These are phyloP conservation scores for Lycia hirtaria DNA, from an alignment of 2,888 invertebrate species.

Conservation along the genomic window DNA sequence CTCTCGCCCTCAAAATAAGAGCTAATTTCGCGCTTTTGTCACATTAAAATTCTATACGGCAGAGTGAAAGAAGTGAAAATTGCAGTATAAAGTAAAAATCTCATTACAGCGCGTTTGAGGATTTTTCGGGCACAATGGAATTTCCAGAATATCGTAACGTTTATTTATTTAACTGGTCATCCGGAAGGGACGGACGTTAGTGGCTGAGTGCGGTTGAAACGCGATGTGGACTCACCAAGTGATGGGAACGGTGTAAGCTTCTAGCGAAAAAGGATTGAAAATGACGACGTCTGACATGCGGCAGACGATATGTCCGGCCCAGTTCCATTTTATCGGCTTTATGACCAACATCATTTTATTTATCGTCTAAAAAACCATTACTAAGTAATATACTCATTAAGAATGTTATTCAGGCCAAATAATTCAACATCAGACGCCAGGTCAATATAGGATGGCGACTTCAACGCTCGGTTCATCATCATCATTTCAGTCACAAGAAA, in stretches of 20 bases:
- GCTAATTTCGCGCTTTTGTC: background rate
- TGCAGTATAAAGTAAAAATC: constrained; percentile 11
- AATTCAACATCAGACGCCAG: no score
- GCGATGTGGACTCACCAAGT: constrained; percentile 4
- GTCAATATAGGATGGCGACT: no score
- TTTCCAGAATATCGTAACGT: constrained; percentile 8
- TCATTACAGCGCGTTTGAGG: constrained; percentile 20
- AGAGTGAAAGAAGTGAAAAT: constrained; percentile 5
- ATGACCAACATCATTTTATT: no score
- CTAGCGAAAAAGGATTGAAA: background rate
- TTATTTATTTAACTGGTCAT: constrained; percentile 20
- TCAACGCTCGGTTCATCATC: no score
- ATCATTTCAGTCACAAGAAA: no score
- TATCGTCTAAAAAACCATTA: no score
- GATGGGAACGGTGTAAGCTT: background rate
- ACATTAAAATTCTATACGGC: constrained; percentile 1
- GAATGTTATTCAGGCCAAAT: no score
- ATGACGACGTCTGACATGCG: no score
- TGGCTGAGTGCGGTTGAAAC: background rate
- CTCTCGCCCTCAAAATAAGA: constrained; percentile 1
- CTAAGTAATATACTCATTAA: no score
- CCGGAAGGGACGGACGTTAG: constrained; percentile 18
- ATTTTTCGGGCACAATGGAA: constrained; percentile 17
- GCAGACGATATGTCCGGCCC: no score
- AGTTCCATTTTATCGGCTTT: no score